Conservation (phyloP, 2,888 invertebrate genomes). For the Lasiommata megera region DNA sequence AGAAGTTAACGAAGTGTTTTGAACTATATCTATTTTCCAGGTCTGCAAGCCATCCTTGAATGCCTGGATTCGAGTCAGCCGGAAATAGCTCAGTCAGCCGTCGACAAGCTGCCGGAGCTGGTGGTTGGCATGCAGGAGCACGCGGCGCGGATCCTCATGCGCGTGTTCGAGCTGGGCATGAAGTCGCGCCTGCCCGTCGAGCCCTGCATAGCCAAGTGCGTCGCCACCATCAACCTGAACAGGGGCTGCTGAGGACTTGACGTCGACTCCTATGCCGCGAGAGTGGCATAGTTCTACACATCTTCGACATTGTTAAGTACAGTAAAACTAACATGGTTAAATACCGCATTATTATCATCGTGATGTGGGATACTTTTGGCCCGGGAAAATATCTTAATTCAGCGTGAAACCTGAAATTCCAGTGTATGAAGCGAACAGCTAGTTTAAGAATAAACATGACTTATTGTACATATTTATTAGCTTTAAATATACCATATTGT, state of each 20-base stretch:
- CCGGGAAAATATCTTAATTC: too few relatives aligned
- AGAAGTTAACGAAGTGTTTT: too few relatives aligned
- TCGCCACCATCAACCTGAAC: slow-evolving; percentile 91
- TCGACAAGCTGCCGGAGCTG: slow-evolving; percentile 92
- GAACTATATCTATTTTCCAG: slow-evolving; percentile 47
- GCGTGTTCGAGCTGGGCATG: slow-evolving; percentile 91
- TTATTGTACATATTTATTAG: neutral
- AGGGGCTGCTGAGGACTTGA: slow-evolving; percentile 89
- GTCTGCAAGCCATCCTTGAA: slow-evolving; percentile 89
- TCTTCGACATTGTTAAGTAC: too few relatives aligned
- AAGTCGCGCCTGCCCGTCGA: slow-evolving; percentile 89
- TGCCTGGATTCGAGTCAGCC: slow-evolving; percentile 91
- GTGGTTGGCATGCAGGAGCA: slow-evolving; percentile 92
- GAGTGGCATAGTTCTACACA: too few relatives aligned
- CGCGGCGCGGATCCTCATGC: slow-evolving; percentile 88
- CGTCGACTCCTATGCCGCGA: too few relatives aligned
- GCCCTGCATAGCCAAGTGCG: slow-evolving; percentile 88
- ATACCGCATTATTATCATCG: too few relatives aligned
- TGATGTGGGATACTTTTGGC: too few relatives aligned
- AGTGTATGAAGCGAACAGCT: too few relatives aligned
- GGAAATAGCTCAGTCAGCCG: slow-evolving; percentile 88
- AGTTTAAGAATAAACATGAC: neutral
- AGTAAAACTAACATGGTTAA: neutral
- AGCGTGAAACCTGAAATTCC: too few relatives aligned
- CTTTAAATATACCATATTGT: neutral